Percentiles rank a stretch among this genome's conserved stretches.
phyloP scores from a whole-genome alignment of 2,888 invertebrate species.

The Drosophila austrosaltans region DNA sequence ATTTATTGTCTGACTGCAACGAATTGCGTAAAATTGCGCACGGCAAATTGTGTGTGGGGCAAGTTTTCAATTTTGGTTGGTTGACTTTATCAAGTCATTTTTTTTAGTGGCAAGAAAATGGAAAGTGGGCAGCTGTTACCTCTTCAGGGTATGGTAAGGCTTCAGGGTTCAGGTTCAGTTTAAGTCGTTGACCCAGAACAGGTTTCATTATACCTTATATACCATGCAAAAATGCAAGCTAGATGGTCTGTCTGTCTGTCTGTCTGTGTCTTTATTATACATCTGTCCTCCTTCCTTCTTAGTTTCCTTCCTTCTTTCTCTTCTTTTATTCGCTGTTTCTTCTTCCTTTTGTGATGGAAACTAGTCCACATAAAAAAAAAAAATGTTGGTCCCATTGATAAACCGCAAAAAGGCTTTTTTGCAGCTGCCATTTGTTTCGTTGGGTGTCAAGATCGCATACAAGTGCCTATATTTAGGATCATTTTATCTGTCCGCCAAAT shows the following conservation, averaged over 20 bases:
- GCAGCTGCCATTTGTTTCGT: conserved; percentile 37
- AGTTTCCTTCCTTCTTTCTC: conserved; percentile 28
- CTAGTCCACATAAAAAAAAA: conserved; percentile 52
- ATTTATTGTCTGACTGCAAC: conserved; percentile 76
- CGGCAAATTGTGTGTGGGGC: conserved; percentile 66
- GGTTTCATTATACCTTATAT: conserved; percentile 31
- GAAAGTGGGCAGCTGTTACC: conserved; percentile 61
- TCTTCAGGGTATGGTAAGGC: conserved; percentile 42
- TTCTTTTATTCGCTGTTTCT: conserved; percentile 35
- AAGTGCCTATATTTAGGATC: conserved; percentile 52
- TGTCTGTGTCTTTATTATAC: background rate
- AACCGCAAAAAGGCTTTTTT: conserved; percentile 43
- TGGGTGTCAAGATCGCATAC: conserved; percentile 42
- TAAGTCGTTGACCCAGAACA: conserved; percentile 51
- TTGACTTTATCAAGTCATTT: conserved; percentile 38
- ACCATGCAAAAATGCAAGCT: background rate
- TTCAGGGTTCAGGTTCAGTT: conserved; percentile 44
- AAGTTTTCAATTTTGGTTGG: conserved; percentile 71
- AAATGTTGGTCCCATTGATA: conserved; percentile 53
- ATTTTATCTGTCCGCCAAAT: conserved; percentile 68
- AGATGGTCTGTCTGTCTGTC: background rate
- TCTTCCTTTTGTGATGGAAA: conserved; percentile 42
- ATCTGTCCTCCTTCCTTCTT: background rate
- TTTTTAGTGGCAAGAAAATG: conserved; percentile 24
- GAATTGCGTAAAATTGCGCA: conserved; percentile 77